Conservation (phyloP, 2,797 vertebrate genomes). For the Vespertilio murinus region DNA sequence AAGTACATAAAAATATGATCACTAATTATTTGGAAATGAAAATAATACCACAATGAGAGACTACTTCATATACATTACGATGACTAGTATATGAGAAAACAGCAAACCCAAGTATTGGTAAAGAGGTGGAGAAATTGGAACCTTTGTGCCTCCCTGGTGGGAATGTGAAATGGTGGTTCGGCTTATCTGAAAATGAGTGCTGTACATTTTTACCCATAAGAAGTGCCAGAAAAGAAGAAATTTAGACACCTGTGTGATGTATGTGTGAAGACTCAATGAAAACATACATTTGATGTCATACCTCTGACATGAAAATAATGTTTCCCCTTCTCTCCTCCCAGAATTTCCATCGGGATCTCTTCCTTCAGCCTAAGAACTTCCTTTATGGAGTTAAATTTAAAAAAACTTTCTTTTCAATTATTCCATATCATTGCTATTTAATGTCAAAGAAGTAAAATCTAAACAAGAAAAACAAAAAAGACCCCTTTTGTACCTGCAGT, state of each 20-base stretch:
- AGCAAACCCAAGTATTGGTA: too few species aligned
- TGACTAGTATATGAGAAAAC: too few species aligned
- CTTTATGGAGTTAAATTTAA: neutral
- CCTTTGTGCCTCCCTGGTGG: neutral
- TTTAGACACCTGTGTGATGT: neutral
- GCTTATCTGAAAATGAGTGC: neutral
- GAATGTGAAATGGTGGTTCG: too few species aligned
- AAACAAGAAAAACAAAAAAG: neutral
- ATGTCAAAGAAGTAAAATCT: slow-evolving; percentile 1
- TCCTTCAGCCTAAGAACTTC: too few species aligned
- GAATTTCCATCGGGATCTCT: too few species aligned
- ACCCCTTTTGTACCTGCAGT: neutral
- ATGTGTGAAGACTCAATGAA: neutral
- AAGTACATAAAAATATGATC: too few species aligned
- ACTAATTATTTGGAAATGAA: too few species aligned
- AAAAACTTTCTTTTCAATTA: neutral
- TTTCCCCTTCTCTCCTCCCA: too few species aligned
- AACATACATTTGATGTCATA: neutral
- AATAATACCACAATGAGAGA: too few species aligned
- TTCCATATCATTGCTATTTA: neutral
- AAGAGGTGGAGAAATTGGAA: neutral
- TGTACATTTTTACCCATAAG: neutral
- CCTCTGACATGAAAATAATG: too few species aligned
- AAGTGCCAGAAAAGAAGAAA: neutral
- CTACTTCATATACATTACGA: too few species aligned